Conservation (phyloP, 2,113 vertebrate genomes). For the Mola mola region DNA sequence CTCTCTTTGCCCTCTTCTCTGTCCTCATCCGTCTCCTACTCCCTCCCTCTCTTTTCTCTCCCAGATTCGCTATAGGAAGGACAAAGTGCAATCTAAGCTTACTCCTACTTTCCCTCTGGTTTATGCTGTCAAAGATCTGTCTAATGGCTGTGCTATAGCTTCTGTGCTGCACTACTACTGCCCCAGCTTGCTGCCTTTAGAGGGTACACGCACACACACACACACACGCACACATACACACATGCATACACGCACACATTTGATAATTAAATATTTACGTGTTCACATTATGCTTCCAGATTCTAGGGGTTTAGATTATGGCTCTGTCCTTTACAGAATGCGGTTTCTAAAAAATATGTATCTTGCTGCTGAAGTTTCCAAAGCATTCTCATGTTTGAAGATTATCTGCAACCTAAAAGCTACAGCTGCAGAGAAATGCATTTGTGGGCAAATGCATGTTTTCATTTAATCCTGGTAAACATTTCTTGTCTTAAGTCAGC, state of each 20-base stretch:
- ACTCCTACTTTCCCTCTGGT: conserved; percentile 88
- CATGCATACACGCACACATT: not conserved
- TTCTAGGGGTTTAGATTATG: too few species aligned
- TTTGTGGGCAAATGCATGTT: too few species aligned
- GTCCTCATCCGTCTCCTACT: conserved; percentile 17
- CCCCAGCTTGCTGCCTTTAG: conserved; percentile 84
- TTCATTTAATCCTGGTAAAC: too few species aligned
- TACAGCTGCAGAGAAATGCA: too few species aligned
- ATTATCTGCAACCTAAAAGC: too few species aligned
- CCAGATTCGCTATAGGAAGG: conserved; percentile 92
- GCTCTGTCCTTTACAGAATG: too few species aligned
- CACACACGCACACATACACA: conserved; percentile 1
- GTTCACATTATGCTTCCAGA: not conserved
- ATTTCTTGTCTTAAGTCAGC: too few species aligned
- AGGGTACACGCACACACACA: conserved; percentile 78
- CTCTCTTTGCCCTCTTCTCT: conserved; percentile 7
- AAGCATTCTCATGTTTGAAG: too few species aligned
- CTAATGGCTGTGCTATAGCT: conserved; percentile 89
- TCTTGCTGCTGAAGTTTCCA: too few species aligned
- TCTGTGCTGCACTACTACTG: conserved; percentile 90
- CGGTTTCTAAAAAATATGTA: too few species aligned
- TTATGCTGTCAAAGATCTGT: conserved; percentile 87
- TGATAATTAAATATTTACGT: conserved; percentile 44
- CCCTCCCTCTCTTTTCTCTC: conserved; percentile 16
- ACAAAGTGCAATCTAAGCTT: conserved; percentile 87